These are phyloP conservation scores for Trachelus tabidus DNA, from an alignment of 2,888 invertebrate species.

Conservation along the genomic window DNA sequence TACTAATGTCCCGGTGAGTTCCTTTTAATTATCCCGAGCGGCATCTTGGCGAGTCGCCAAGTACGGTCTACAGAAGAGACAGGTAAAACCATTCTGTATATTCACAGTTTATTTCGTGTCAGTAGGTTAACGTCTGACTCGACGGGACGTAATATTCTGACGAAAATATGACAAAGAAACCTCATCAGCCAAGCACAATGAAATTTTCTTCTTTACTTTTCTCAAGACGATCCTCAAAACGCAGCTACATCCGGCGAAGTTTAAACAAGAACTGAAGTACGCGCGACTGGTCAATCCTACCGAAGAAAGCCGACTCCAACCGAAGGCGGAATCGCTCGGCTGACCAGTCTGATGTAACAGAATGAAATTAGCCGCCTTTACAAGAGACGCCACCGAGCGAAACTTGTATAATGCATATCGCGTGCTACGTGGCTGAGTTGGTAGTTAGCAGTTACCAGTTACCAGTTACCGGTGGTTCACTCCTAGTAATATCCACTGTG, in stretches of 20 bases:
- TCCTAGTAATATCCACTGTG: conserved; percentile 14
- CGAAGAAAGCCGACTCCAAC: conserved; percentile 13
- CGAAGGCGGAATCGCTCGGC: conserved; percentile 43
- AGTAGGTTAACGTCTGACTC: not conserved
- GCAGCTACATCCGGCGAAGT: conserved; percentile 30
- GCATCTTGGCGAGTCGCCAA: not conserved
- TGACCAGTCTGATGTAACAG: conserved; percentile 63
- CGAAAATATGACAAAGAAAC: not conserved
- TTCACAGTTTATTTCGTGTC: not conserved
- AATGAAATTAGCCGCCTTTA: conserved; percentile 52
- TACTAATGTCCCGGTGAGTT: not conserved
- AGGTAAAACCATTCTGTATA: not conserved
- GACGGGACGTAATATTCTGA: not conserved
- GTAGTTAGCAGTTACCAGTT: not conserved
- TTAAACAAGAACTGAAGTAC: not conserved
- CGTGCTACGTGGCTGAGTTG: conserved; percentile 1
- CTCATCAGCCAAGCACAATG: not conserved
- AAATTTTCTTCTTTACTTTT: not conserved
- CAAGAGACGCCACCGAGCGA: conserved; percentile 40
- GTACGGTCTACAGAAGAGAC: not conserved
- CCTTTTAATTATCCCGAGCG: not conserved
- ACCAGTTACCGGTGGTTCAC: conserved; percentile 14
- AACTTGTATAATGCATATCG: conserved; percentile 32
- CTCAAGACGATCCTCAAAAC: not conserved
- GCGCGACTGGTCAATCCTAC: not conserved